Evolutionary conservation across 1,140 invertebrate species (phyloP).

Genomic region (Tribolium madens): DNA sequence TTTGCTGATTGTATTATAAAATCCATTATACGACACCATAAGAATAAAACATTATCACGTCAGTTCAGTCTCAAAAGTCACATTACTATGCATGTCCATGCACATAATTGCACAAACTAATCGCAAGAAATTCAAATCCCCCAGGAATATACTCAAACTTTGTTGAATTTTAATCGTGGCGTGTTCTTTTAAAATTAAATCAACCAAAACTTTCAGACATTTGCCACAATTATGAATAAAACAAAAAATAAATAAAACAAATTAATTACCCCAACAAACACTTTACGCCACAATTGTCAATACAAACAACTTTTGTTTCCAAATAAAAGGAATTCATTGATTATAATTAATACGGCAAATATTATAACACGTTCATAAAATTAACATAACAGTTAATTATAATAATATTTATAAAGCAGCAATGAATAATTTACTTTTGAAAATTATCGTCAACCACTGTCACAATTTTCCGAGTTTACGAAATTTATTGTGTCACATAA

Average conservation of each 20-base stretch:
- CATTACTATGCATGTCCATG: constrained; percentile 1
- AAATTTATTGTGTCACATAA: background rate
- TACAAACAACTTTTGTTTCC: background rate
- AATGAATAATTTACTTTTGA: background rate
- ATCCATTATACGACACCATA: background rate
- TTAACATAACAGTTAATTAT: background rate
- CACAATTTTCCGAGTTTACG: background rate
- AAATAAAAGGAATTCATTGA: background rate
- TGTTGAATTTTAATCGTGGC: background rate
- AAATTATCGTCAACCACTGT: background rate
- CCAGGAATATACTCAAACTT: background rate
- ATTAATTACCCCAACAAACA: background rate
- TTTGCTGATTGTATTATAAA: constrained; percentile 16
- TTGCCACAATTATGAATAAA: background rate
- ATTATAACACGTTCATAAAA: background rate
- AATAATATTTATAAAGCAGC: background rate
- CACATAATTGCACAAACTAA: background rate
- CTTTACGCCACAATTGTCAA: no score
- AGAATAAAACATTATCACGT: constrained; percentile 24
- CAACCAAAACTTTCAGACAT: background rate
- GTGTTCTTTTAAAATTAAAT: background rate
- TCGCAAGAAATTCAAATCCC: background rate
- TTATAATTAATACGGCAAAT: background rate
- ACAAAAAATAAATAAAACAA: background rate
- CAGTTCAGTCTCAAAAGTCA: background rate